Evolutionary conservation across 2,113 vertebrate species (phyloP).

Genomic region (Solenodon paradoxus): DNA sequence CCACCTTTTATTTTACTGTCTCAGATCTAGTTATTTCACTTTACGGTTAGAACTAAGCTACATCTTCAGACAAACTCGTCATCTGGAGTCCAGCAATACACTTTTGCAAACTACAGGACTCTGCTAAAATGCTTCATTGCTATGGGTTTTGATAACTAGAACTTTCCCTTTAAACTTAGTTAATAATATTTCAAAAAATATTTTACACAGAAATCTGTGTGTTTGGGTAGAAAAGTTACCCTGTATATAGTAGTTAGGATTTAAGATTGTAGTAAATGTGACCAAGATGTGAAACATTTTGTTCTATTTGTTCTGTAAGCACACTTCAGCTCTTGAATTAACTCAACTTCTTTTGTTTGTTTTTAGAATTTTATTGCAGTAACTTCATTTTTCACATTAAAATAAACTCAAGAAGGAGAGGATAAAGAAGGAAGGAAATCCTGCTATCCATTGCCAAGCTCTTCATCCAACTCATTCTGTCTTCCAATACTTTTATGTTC

Average conservation of each 20-base stretch:
- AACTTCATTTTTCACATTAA: no score
- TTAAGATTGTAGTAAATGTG: neutral
- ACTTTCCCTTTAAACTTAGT: neutral
- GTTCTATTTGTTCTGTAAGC: neutral
- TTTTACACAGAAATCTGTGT: neutral
- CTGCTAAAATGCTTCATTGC: neutral
- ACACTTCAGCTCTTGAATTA: neutral
- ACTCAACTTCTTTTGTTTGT: neutral
- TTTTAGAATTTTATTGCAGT: no score
- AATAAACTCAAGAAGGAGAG: neutral
- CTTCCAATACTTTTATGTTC: neutral
- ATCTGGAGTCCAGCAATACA: neutral
- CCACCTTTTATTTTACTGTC: neutral
- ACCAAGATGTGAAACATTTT: neutral
- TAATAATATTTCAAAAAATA: neutral
- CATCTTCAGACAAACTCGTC: neutral
- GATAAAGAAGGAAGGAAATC: neutral
- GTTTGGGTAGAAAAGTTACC: neutral
- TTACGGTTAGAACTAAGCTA: neutral
- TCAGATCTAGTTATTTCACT: neutral
- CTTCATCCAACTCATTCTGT: neutral
- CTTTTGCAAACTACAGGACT: neutral
- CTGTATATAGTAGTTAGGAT: neutral
- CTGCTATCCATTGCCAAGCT: neutral
- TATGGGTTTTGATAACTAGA: neutral